A percentile compares a stretch with the other conserved stretches of the same genome.
Evolutionary conservation across 2,888 invertebrate species (phyloP).

Genomic region (Polyploca ridens): DNA sequence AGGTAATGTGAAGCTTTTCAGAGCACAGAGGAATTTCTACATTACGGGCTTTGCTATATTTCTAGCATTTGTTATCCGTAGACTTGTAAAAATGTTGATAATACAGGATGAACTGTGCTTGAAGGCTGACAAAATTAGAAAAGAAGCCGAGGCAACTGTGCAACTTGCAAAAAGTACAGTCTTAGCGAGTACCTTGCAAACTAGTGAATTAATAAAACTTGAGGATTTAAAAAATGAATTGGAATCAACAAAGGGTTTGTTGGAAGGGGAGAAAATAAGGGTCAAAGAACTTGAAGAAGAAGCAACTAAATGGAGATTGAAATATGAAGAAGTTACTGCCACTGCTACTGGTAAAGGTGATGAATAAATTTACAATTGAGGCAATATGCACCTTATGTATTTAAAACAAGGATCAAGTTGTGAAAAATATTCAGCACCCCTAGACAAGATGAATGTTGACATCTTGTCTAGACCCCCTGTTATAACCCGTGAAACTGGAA

Average conservation of each 20-base stretch:
- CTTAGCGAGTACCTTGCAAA: conserved; percentile 46
- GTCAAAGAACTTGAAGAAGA: conserved; percentile 55
- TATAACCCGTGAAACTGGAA: no score
- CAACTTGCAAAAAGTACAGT: conserved; percentile 65
- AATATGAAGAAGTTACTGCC: conserved; percentile 51
- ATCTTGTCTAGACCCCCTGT: no score
- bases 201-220: conserved; percentile 38
- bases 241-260: conserved; percentile 42
- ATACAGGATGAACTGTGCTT: conserved; percentile 86
- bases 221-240: conserved; percentile 51
- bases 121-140: conserved; percentile 87
- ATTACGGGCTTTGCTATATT: conserved; percentile 91
- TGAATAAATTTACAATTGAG: conserved; percentile 31
- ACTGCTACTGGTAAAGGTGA: conserved; percentile 43
- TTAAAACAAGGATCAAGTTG: not conserved
- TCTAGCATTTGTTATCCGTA: conserved; percentile 87
- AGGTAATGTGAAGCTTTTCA: conserved; percentile 88
- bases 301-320: conserved; percentile 55
- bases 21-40: conserved; percentile 92
- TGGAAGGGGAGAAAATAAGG: conserved; percentile 51
- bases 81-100: conserved; percentile 86
- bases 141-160: conserved; percentile 88
- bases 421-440: not conserved
- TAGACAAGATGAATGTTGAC: no score
- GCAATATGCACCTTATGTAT: not conserved